phyloP scores from a whole-genome alignment of 2,113 vertebrate genomes.

The human (Homo sapiens) region GRCh38 chr6:119534501-119535000 shows the following conservation, averaged over 20 bases:
- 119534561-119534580: conserved; percentile 28
- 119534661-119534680: conserved; percentile 36
- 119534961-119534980: not conserved
- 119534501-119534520: conserved; percentile 57
- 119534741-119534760: not conserved
- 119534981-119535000: not conserved
- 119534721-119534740: not conserved
- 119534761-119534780: not conserved
- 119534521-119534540: conserved; percentile 51
- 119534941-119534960: not conserved
- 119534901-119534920: not conserved
- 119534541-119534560: conserved; percentile 70
- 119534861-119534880: not conserved
- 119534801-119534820: conserved; percentile 3
- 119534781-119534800: not conserved
- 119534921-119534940: not conserved
- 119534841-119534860: not conserved
- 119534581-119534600: conserved; percentile 72
- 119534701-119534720: conserved; percentile 1
- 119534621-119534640: conserved; percentile 61
- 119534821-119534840: not conserved
- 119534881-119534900: not conserved
- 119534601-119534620: conserved; percentile 57
- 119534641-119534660: conserved; percentile 48
- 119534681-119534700: conserved; percentile 34